phyloP scores from a whole-genome alignment of 1,140 invertebrate species.

The Colletes latitarsis region DNA sequence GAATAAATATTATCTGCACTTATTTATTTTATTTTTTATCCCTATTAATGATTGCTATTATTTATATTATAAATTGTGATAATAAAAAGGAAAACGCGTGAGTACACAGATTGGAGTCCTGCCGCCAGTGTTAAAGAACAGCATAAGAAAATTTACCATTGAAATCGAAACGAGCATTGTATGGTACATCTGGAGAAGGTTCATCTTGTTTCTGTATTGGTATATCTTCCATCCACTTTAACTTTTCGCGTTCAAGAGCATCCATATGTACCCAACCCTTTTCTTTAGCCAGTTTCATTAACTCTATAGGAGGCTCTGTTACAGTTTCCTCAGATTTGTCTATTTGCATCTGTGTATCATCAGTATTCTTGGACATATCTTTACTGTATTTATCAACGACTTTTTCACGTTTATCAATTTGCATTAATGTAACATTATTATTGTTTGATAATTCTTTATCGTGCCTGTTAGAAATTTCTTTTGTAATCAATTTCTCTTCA shows the following conservation, averaged over 20 bases:
- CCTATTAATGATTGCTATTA: too few relatives aligned
- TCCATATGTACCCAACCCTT: conserved; percentile 92
- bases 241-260: conserved; percentile 89
- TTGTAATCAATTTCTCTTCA: conserved; percentile 1
- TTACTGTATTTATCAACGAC: conserved; percentile 20
- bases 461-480: conserved; percentile 25
- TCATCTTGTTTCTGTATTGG: conserved; percentile 75
- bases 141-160: conserved; percentile 74
- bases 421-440: conserved; percentile 44
- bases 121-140: too few relatives aligned
- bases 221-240: conserved; percentile 91
- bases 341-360: conserved; percentile 50
- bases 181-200: conserved; percentile 80
- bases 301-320: conserved; percentile 81
- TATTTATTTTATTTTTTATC: too few relatives aligned
- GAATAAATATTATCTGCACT: too few relatives aligned
- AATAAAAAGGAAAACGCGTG: too few relatives aligned
- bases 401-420: conserved; percentile 41
- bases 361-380: conserved; percentile 17
- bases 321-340: conserved; percentile 57
- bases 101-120: too few relatives aligned
- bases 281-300: conserved; percentile 83
- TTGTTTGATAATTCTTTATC: conserved; percentile 28
- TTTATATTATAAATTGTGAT: too few relatives aligned
- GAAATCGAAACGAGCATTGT: conserved; percentile 87